phyloP scores from a whole-genome alignment of 2,888 invertebrate genomes.

The Eupithecia insigniata region DNA sequence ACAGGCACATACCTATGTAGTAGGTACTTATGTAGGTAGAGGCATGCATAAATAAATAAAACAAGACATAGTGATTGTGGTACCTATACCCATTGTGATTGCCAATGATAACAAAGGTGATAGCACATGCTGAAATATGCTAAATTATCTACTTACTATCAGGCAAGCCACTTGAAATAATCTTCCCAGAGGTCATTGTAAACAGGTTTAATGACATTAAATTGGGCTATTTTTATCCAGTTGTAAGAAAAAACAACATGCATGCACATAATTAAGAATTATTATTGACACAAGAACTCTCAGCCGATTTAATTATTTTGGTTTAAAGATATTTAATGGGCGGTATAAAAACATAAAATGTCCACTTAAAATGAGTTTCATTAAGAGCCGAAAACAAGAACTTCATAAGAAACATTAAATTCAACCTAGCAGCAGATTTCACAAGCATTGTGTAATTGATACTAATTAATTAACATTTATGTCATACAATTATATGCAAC shows the following conservation, averaged over 20 bases:
- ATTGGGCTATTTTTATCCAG: neutral
- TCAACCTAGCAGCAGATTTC: constrained; percentile 3
- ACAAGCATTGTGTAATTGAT: constrained; percentile 13
- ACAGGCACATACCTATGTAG: neutral
- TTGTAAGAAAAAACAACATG: neutral
- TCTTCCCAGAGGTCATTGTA: constrained; percentile 1
- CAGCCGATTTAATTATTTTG: neutral
- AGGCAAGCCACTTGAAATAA: neutral
- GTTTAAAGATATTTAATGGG: too few species aligned
- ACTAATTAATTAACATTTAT: constrained; percentile 28
- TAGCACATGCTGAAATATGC: constrained; percentile 6
- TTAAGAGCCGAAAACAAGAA: too few species aligned
- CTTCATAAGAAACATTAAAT: neutral
- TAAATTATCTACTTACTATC: neutral
- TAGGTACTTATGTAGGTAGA: neutral
- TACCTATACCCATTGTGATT: constrained; percentile 9
- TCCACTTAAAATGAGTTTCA: too few species aligned
- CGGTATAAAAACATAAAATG: too few species aligned
- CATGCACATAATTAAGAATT: neutral
- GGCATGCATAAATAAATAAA: neutral
- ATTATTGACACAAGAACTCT: neutral
- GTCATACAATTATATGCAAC: constrained; percentile 31
- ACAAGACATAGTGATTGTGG: neutral
- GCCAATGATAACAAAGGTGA: constrained; percentile 7
- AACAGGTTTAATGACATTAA: constrained; percentile 3